Conservation (phyloP, 2,797 vertebrate genomes). For the Acridotheres tristis region DNA sequence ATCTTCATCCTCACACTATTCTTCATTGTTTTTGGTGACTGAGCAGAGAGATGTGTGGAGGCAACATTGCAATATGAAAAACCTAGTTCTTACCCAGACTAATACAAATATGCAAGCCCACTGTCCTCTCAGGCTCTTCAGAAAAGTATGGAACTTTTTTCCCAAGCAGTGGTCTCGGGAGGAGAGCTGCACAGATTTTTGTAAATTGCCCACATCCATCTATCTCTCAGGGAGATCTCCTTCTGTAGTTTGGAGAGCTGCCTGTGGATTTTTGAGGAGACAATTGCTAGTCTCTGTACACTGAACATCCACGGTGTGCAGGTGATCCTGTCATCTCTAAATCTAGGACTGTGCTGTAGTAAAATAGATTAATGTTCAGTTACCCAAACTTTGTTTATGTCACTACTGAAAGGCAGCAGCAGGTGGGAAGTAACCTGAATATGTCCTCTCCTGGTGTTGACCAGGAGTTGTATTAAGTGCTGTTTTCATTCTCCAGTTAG, state of each 20-base stretch:
- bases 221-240: not conserved
- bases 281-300: rapidly evolving
- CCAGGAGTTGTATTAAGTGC: not conserved
- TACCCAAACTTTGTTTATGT: not conserved
- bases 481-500: slow-evolving; percentile 36
- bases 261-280: not conserved
- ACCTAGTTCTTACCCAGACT: not conserved
- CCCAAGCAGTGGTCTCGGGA: not conserved
- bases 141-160: not conserved
- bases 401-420: not conserved
- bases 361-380: not conserved
- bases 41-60: not conserved
- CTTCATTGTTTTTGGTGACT: not conserved
- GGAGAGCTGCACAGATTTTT: not conserved
- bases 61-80: not conserved
- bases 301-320: not conserved
- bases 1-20: not conserved
- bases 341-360: not conserved
- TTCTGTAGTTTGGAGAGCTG: not conserved
- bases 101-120: not conserved
- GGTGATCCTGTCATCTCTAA: not conserved
- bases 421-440: not conserved
- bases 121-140: not conserved
- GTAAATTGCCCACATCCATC: not conserved
- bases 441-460: not conserved